phyloP scores from a whole-genome alignment of 92 coral and sea anemone genomes.

The Scolanthus callimorphus region DNA sequence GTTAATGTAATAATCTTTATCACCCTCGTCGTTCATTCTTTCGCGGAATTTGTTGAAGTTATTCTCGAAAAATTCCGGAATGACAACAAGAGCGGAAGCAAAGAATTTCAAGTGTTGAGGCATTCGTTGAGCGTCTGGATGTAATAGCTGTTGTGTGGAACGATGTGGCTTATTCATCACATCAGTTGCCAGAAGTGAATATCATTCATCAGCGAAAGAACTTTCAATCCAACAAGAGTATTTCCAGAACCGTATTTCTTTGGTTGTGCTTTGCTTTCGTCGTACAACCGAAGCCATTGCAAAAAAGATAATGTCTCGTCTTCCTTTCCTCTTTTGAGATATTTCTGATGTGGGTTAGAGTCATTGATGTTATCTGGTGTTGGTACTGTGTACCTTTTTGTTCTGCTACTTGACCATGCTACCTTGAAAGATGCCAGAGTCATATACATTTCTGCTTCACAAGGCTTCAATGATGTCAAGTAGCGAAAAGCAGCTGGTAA shows the following conservation, averaged over 20 bases:
- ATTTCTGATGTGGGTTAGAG: not conserved
- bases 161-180: conserved; percentile 4
- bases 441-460: conserved; percentile 20
- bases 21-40: conserved; percentile 7
- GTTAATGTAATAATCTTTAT: conserved; percentile 2
- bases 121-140: not conserved
- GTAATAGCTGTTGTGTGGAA: not conserved
- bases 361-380: not conserved
- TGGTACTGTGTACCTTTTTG: conserved; percentile 7
- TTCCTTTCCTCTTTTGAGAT: not conserved
- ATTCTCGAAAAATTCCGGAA: not conserved
- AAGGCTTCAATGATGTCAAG: not conserved
- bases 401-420: conserved; percentile 5
- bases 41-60: not conserved
- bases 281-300: conserved; percentile 5
- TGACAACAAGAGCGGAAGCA: not conserved
- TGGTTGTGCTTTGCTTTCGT: not conserved
- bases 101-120: conserved; percentile 1
- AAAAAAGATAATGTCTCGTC: not conserved
- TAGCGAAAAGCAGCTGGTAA: conserved; percentile 12
- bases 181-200: not conserved
- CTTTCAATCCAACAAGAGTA: conserved; percentile 10
- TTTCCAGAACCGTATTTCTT: not conserved
- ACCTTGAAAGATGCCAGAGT: not conserved
- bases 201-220: not conserved